Conservation (phyloP, 1,140 invertebrate species). For the Drosophila triauraria region DNA sequence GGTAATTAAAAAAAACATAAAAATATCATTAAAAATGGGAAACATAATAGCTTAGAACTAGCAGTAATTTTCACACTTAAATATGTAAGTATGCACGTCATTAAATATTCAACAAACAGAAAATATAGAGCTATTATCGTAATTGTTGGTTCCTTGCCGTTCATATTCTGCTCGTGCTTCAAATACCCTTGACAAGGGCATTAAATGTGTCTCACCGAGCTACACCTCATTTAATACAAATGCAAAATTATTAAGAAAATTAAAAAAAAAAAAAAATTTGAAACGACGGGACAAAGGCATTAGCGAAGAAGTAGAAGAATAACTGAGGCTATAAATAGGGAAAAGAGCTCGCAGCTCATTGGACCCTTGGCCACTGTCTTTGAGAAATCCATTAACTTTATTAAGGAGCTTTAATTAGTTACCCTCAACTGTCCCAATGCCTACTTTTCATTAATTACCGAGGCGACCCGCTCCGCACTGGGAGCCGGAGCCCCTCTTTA, state of each 20-base stretch:
- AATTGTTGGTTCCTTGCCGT: not conserved
- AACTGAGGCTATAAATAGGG: slow-evolving; percentile 45
- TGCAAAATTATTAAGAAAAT: slow-evolving; percentile 30
- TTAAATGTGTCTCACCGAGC: not conserved
- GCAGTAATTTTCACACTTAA: not conserved
- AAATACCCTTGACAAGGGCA: slow-evolving; percentile 19
- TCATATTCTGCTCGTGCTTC: not conserved
- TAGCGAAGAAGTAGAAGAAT: slow-evolving; percentile 25
- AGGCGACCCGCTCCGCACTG: slow-evolving; percentile 44
- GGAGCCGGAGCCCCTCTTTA: slow-evolving; percentile 38
- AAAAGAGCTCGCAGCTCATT: slow-evolving; percentile 65
- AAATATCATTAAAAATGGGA: not conserved
- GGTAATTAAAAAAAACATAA: not conserved
- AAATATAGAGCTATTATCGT: not conserved
- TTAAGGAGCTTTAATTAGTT: slow-evolving; percentile 79
- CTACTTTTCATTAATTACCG: slow-evolving; percentile 80
- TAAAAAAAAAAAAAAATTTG: not conserved
- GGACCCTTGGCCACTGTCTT: slow-evolving; percentile 20
- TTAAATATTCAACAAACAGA: not conserved
- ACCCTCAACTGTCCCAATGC: slow-evolving; percentile 48
- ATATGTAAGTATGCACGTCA: not conserved
- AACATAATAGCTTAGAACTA: not conserved
- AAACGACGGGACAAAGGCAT: slow-evolving; percentile 12
- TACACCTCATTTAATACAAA: slow-evolving; percentile 31
- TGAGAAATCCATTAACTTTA: slow-evolving; percentile 74